Conservation (phyloP, 2,888 invertebrate species). For the Pinctada fucata region DNA sequence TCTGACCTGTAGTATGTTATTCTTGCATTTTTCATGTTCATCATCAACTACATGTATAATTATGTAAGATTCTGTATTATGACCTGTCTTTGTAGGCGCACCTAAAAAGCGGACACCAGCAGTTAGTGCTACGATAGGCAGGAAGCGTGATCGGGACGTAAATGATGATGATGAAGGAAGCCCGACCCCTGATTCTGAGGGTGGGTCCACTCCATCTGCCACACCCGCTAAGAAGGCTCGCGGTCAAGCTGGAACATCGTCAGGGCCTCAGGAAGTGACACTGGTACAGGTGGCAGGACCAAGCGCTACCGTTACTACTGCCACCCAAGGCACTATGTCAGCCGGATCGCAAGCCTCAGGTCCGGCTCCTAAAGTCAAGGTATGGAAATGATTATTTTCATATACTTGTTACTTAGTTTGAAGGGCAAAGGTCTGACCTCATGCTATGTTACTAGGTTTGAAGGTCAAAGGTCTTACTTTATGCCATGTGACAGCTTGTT, state of each 20-base stretch:
- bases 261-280: neutral
- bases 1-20: too few species aligned
- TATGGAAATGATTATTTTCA: too few species aligned
- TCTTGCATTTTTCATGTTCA: too few species aligned
- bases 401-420: too few species aligned
- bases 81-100: neutral
- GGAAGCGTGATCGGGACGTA: constrained; percentile 25
- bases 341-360: constrained; percentile 38
- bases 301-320: constrained; percentile 1
- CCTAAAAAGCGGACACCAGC: constrained; percentile 20
- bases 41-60: too few species aligned
- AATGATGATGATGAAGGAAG: constrained; percentile 22
- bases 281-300: constrained; percentile 20
- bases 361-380: neutral
- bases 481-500: too few species aligned
- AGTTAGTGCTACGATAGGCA: constrained; percentile 29
- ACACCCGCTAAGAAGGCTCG: constrained; percentile 35
- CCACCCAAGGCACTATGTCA: constrained; percentile 50
- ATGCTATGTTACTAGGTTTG: too few species aligned
- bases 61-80: too few species aligned
- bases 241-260: neutral
- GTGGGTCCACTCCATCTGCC: constrained; percentile 2
- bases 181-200: neutral
- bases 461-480: too few species aligned
- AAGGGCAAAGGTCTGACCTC: too few species aligned